These are phyloP conservation scores for Microtus ochrogaster DNA, from an alignment of 2,113 vertebrate species.

Conservation along the genomic window DNA sequence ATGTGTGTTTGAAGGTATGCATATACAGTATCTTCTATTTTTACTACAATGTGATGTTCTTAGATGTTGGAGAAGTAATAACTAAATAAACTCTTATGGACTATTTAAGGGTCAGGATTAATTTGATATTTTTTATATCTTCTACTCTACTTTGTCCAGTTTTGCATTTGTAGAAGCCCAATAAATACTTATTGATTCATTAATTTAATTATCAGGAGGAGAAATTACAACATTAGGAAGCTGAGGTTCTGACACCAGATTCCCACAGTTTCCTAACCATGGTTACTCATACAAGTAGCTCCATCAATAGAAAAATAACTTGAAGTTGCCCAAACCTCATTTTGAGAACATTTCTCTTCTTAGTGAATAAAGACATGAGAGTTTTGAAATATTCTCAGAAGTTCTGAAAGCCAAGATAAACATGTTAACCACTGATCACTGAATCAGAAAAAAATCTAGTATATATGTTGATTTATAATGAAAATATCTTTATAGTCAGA, in stretches of 20 bases:
- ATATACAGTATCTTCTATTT: not conserved
- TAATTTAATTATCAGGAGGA: not conserved
- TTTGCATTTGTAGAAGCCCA: not conserved
- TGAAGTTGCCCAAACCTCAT: not conserved
- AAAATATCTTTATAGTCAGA: not conserved
- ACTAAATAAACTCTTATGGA: not conserved
- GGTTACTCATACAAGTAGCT: not conserved
- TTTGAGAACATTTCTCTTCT: not conserved
- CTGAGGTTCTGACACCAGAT: not conserved
- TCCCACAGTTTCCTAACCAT: not conserved
- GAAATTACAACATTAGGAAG: not conserved
- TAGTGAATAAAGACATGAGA: slow-evolving; percentile 1
- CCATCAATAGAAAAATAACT: not conserved
- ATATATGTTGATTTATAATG: slow-evolving; percentile 21
- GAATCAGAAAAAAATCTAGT: not conserved
- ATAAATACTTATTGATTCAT: not conserved
- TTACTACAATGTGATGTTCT: not conserved
- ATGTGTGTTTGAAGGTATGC: not conserved
- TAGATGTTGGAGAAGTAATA: not conserved
- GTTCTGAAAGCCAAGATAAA: not conserved
- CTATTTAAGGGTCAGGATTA: not conserved
- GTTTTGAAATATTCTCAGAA: not conserved
- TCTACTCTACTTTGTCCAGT: not conserved
- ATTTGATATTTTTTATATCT: not conserved
- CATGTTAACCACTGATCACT: not conserved